Base-by-base conservation (phyloP, 2,113 vertebrate genomes). In the Malurus elegans region DNA sequence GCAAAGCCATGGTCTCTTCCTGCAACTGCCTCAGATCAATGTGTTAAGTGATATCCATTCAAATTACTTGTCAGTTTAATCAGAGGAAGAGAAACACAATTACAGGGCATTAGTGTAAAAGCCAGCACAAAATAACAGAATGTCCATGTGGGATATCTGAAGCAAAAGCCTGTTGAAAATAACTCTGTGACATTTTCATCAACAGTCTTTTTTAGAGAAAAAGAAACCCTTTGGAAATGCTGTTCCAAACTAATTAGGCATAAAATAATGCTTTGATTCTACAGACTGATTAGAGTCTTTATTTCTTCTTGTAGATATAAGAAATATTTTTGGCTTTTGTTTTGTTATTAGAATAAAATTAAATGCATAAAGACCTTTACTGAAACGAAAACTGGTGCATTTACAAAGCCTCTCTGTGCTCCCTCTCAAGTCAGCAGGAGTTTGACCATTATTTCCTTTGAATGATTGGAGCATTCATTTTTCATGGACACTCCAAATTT, bases 11-110 rank as follows among this genome's bases (percentile, higher is more conserved):
- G 4, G 44, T 32, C 73, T 95, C 17, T 95, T 82, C 75, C 58
- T 88, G 78, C 71, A 93, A 96, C 91, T 78, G 92, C 95, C 92
- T 96, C 90, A 92, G 96, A 98, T 98, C 98, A 98, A 98, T 98
- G 96, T 94, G 97, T 92, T 98, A 98, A 98, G 97, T 97, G 97
- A 98, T 96, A 98, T 81, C 96, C 98, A 98, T 98, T 98, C 91
- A 90, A 97, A 97, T 97, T 95, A 91, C 95, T 96, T 97, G 97
- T 98, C 97, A 97, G 97, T 97, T 98, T 98, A 98, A 98, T 98
- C 98, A 98, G 94, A 97, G 91, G 95, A 98, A 90, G 92, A 96
- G 95, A 97, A 98, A 97, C 96, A 97, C 97, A 98, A 98, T 98
- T 97, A 98, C 67, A 94, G 94, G 94, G 96, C 96, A 98, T 98